Percentiles rank a stretch among this genome's conserved stretches.
Conservation (phyloP, 2,888 invertebrate genomes). For the Dicyrtoma fusca region DNA sequence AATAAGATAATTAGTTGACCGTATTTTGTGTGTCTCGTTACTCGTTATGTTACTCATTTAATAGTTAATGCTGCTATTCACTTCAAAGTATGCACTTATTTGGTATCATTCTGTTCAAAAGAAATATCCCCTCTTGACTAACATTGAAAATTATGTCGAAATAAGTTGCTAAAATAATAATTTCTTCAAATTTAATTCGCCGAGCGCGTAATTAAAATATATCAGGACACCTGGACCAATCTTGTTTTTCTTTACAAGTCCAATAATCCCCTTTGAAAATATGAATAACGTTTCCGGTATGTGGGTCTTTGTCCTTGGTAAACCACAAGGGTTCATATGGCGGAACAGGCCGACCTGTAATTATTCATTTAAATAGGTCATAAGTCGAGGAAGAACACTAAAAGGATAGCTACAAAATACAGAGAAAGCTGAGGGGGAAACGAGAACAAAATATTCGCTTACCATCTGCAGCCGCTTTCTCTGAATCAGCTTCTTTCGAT, state of each 20-base stretch:
- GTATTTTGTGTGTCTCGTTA: no score
- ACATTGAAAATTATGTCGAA: not conserved
- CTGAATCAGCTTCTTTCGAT: slow-evolving; percentile 77
- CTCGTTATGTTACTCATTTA: no score
- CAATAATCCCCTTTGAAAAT: slow-evolving; percentile 89
- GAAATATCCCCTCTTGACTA: no score
- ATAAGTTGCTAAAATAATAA: no score
- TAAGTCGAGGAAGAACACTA: no score
- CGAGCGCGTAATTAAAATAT: slow-evolving; percentile 67
- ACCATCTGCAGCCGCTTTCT: slow-evolving; percentile 64
- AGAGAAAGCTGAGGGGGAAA: no score
- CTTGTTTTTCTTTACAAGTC: slow-evolving; percentile 82
- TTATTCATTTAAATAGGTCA: not conserved
- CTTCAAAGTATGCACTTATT: no score
- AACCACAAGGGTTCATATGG: slow-evolving; percentile 89
- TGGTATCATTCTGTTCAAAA: no score
- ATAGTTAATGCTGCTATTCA: no score
- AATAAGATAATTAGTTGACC: no score
- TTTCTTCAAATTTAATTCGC: no score
- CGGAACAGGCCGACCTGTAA: slow-evolving; percentile 69
- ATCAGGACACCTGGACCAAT: slow-evolving; percentile 90
- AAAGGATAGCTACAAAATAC: no score
- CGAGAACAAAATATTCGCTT: slow-evolving; percentile 13
- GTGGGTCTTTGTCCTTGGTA: slow-evolving; percentile 73
- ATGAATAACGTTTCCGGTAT: slow-evolving; percentile 72